Base-by-base conservation (phyloP, 2,797 vertebrate species). In the Agapornis canus region DNA sequence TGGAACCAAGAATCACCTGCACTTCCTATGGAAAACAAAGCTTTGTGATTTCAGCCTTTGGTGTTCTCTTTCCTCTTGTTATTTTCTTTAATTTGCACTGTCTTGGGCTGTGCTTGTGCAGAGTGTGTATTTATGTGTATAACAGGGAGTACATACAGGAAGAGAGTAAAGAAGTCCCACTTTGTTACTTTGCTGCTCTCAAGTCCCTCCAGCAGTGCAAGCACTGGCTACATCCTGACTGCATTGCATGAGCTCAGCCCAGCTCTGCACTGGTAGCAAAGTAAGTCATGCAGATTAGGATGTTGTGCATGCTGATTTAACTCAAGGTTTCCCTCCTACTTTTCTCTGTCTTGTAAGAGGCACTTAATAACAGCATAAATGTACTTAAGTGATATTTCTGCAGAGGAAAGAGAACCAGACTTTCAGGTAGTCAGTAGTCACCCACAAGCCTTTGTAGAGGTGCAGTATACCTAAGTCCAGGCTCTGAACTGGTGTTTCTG, bases 301-400 rank as follows among this genome's bases (percentile, higher is more conserved):
- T 49, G 49, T 59, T 89, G 64, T 72, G 35, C 27, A 9, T 87
- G 51, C 95, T 97, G 91, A 89, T 95, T 94, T 91, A 79, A 92
- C 49, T 91, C 65, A 65, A 66, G 23, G 35, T 95, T 97, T 96
- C 64, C 64, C 70, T 97, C 77, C 42, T 42, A 1, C 11, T 85
- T 61, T 70, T 78, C 27, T 2, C 9, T 75, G 70, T 81, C 7
- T 10, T 61, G 4, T 87, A 59, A 78, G 47, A 86, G 57, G 80
- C 31, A 72, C 42, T 86, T 95, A 83, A 52, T 85, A 94, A 65
- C 59, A 92, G 35, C 75, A 40, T 65, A 85, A 27, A 78, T 94
- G 65, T 95, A 82, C 93, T 96, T 94, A 75, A 22, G 65, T 95
- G 65, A 40, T 92, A 52, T 82, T 96, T 96, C 69, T 88, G 40